A percentile compares a stretch with the other conserved stretches of the same genome.
These are phyloP conservation scores for Euborellia annulipes DNA, from an alignment of 1,140 invertebrate genomes.

Conservation along the genomic window DNA sequence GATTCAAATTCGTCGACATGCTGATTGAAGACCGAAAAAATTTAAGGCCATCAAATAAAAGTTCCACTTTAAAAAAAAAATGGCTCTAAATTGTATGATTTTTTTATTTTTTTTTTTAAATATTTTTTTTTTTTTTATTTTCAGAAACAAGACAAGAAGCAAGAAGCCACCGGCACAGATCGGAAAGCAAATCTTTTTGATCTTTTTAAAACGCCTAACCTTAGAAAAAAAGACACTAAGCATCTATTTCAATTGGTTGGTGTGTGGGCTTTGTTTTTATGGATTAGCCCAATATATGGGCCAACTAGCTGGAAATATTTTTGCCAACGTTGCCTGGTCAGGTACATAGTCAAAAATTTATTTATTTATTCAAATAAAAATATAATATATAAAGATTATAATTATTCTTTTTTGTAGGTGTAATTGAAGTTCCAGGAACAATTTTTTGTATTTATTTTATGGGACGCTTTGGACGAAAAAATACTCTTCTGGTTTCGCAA, in stretches of 20 bases:
- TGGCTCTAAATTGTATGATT: too few relatives aligned
- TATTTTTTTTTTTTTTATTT: not conserved
- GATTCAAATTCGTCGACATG: too few relatives aligned
- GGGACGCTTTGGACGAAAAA: constrained; percentile 43
- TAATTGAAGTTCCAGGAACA: constrained; percentile 49
- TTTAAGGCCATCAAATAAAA: too few relatives aligned
- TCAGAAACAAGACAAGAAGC: not conserved
- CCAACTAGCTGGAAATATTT: constrained; percentile 52
- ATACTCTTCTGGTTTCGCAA: constrained; percentile 44
- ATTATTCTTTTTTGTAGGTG: constrained; percentile 26
- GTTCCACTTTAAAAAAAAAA: too few relatives aligned
- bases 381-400: constrained; percentile 1
- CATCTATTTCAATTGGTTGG: constrained; percentile 54
- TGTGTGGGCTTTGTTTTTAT: constrained; percentile 56
- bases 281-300: constrained; percentile 60
- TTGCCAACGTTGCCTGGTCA: constrained; percentile 54
- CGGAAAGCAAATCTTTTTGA: constrained; percentile 42
- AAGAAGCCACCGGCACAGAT: constrained; percentile 9
- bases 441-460: constrained; percentile 45
- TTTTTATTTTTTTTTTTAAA: too few relatives aligned
- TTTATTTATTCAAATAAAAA: not conserved
- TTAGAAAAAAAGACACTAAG: constrained; percentile 54
- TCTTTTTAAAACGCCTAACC: constrained; percentile 51
- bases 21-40: too few relatives aligned
- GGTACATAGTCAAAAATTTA: constrained; percentile 21